phyloP scores from a whole-genome alignment of 2,797 vertebrate genomes.

The Anableps anableps region DNA sequence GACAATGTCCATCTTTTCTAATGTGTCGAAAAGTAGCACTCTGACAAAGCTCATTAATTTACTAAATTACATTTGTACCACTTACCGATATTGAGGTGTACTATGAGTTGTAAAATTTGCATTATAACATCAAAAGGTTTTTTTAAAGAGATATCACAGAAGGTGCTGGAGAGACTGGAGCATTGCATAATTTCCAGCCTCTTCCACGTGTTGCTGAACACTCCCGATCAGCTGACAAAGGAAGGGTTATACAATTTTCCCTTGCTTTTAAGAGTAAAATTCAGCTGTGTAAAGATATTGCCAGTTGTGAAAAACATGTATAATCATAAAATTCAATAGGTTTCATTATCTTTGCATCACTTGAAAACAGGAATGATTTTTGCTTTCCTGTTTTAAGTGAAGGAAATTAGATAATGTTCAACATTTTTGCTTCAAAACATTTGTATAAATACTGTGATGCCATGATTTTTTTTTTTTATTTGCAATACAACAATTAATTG shows the following conservation, averaged over 20 bases:
- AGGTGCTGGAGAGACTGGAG: not conserved
- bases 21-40: not conserved
- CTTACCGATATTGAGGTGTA: not conserved
- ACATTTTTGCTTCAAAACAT: not conserved
- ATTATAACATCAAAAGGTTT: not conserved
- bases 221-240: not conserved
- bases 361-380: not conserved
- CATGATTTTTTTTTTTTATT: not conserved
- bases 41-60: conserved; percentile 10
- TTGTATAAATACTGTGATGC: not conserved
- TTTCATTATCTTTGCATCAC: not conserved
- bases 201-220: not conserved
- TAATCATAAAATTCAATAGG: not conserved
- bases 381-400: not conserved
- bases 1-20: not conserved
- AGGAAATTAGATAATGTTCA: not conserved
- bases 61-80: not conserved
- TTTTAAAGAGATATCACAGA: not conserved
- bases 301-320: not conserved
- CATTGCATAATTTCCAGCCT: not conserved
- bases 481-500: not conserved
- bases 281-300: not conserved
- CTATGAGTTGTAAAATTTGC: not conserved
- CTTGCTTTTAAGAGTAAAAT: not conserved
- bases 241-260: not conserved